phyloP scores from a whole-genome alignment of 2,797 vertebrate species.

The Champsocephalus gunnari region DNA sequence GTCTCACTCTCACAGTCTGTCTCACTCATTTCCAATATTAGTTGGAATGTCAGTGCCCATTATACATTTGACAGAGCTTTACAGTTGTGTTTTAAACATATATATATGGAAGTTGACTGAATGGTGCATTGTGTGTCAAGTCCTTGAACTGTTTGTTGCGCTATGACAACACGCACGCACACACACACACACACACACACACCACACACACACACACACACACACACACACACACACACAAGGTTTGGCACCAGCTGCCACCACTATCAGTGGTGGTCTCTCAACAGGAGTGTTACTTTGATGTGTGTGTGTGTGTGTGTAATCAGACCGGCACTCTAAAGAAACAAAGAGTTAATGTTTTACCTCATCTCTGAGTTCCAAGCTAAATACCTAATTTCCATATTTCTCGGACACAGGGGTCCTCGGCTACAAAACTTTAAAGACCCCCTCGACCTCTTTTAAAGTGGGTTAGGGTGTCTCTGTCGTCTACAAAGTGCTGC shows the following conservation, averaged over 20 bases:
- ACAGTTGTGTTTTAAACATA: not conserved
- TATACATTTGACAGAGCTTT: not conserved
- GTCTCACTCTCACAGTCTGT: too few species aligned
- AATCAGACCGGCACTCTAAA: constrained; percentile 11
- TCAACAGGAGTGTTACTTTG: constrained; percentile 57
- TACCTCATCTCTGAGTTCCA: constrained; percentile 10
- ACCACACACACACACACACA: constrained; percentile 27
- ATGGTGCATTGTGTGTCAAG: constrained; percentile 10
- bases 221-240: constrained; percentile 33
- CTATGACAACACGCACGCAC: constrained; percentile 31
- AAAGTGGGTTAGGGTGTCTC: constrained; percentile 11
- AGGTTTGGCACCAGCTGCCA: constrained; percentile 66
- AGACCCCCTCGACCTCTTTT: constrained; percentile 17
- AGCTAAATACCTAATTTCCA: constrained; percentile 7
- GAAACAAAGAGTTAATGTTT: constrained; percentile 46
- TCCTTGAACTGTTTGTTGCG: constrained; percentile 29
- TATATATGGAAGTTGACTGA: constrained; percentile 10
- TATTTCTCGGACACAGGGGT: constrained; percentile 8
- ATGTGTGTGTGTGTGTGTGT: constrained; percentile 22
- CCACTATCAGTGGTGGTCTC: constrained; percentile 69
- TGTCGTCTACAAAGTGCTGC: not conserved
- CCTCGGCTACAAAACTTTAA: constrained; percentile 3
- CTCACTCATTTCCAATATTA: constrained; percentile 28
- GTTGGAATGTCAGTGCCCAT: not conserved
- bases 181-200: constrained; percentile 18